Conservation (phyloP, 2,888 invertebrate genomes). For the Papilio demoleus region DNA sequence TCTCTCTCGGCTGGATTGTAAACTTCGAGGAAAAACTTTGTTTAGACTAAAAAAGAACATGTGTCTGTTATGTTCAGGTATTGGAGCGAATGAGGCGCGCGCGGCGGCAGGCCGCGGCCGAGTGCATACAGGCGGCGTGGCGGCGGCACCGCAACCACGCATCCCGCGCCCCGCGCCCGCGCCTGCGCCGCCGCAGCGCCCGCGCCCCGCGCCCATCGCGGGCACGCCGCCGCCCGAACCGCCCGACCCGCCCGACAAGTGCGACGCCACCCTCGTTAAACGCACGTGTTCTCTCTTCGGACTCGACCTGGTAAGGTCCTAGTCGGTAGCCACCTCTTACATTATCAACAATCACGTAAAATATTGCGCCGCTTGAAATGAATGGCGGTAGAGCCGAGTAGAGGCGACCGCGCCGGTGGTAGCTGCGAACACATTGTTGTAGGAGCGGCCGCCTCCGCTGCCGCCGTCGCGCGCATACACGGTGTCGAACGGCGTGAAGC, state of each 20-base stretch:
- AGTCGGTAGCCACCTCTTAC: not conserved
- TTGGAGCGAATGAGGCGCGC: constrained; percentile 92
- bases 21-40: not conserved
- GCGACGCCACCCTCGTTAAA: constrained; percentile 94
- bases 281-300: constrained; percentile 96
- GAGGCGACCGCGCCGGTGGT: not conserved
- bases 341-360: not conserved
- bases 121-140: constrained; percentile 93
- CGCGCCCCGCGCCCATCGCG: constrained; percentile 94
- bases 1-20: not conserved
- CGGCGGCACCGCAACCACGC: constrained; percentile 86
- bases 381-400: not conserved
- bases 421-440: constrained; percentile 42
- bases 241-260: constrained; percentile 91
- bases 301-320: constrained; percentile 88
- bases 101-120: constrained; percentile 91
- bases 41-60: not conserved
- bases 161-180: constrained; percentile 60
- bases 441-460: constrained; percentile 96
- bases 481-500: constrained; percentile 93
- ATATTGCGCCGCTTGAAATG: not conserved
- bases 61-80: constrained; percentile 82
- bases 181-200: constrained; percentile 82
- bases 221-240: constrained; percentile 94
- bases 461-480: constrained; percentile 96